Evolutionary conservation across 2,113 vertebrate genomes (phyloP).

Genomic region (Tragelaphus scriptus): DNA sequence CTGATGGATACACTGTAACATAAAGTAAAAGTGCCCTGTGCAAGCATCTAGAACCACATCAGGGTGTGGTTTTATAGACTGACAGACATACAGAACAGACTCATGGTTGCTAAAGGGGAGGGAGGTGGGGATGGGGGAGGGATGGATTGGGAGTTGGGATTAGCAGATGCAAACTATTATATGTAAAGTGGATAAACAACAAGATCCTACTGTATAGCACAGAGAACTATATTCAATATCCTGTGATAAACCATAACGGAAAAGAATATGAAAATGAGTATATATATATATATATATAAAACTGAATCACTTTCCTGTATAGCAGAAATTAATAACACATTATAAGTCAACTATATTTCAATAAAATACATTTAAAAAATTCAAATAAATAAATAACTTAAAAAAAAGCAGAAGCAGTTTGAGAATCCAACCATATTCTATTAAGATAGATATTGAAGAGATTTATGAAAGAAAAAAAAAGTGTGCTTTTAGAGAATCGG

Average conservation of each 20-base stretch:
- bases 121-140: neutral
- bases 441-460: neutral
- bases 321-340: neutral
- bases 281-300: neutral
- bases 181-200: neutral
- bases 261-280: neutral
- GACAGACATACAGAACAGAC: neutral
- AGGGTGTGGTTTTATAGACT: neutral
- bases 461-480: neutral
- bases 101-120: neutral
- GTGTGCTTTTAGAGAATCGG: neutral
- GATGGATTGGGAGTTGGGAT: neutral
- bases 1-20: neutral
- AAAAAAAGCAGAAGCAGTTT: neutral
- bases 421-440: neutral
- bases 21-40: neutral
- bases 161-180: neutral
- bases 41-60: neutral
- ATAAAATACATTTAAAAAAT: neutral
- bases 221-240: neutral
- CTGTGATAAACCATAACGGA: neutral
- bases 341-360: neutral
- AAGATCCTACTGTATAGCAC: too few relatives aligned
- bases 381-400: neutral
- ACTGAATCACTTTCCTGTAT: neutral